Percentiles rank a stretch among this genome's conserved stretches.
Conservation (phyloP, 2,888 invertebrate genomes). For the Mactromeris polynyma region DNA sequence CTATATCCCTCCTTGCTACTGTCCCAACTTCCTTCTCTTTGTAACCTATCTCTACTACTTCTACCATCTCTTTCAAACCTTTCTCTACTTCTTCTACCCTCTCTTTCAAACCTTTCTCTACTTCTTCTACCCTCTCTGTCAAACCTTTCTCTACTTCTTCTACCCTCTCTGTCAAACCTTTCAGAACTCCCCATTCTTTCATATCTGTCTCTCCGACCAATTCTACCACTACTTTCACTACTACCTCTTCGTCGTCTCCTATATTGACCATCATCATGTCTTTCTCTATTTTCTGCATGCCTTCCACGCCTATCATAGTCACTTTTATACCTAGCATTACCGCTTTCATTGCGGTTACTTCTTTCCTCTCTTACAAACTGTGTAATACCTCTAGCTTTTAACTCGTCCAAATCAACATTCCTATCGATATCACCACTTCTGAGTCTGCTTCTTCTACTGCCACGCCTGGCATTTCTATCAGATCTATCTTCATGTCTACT, state of each 20-base stretch:
- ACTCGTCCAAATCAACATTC: not conserved
- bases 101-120: not conserved
- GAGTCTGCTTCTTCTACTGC: no score
- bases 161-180: not conserved
- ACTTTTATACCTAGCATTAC: not conserved
- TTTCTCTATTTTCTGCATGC: not conserved
- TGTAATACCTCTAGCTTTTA: not conserved
- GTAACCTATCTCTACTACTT: not conserved
- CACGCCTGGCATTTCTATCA: no score
- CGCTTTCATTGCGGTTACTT: not conserved
- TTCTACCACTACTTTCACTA: not conserved
- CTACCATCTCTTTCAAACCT: not conserved
- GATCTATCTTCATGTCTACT: not conserved
- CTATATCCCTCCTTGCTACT: not conserved
- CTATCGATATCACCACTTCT: not conserved
- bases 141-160: not conserved
- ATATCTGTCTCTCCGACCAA: not conserved
- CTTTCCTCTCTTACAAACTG: not conserved
- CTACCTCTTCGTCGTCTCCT: not conserved
- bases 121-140: not conserved
- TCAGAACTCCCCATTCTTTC: not conserved
- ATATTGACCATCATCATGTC: not conserved
- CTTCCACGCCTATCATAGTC: not conserved
- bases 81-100: not conserved
- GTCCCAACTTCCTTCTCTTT: no score